phyloP scores from a whole-genome alignment of 2,113 vertebrate species.

The Sus scrofa region T2T-Sscrofa CM000820.6:35694501-35695000 shows the following conservation, averaged over 20 bases:
- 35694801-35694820: too few relatives aligned
- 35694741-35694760: background rate
- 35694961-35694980: too few relatives aligned
- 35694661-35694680: background rate
- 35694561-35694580: background rate
- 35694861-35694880: too few relatives aligned
- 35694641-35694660: background rate
- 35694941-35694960: too few relatives aligned
- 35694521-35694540: background rate
- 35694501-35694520: constrained; percentile 30
- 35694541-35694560: background rate
- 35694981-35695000: background rate
- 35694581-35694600: background rate
- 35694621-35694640: background rate
- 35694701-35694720: constrained; percentile 17
- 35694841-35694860: too few relatives aligned
- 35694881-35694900: too few relatives aligned
- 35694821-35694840: too few relatives aligned
- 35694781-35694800: too few relatives aligned
- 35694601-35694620: background rate
- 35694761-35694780: background rate
- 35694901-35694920: too few relatives aligned
- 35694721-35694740: background rate
- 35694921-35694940: too few relatives aligned
- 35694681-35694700: background rate